Percentiles rank a stretch among this genome's conserved stretches.
Conservation (phyloP, 2,113 vertebrate genomes). For the Apeltes quadracus region DNA sequence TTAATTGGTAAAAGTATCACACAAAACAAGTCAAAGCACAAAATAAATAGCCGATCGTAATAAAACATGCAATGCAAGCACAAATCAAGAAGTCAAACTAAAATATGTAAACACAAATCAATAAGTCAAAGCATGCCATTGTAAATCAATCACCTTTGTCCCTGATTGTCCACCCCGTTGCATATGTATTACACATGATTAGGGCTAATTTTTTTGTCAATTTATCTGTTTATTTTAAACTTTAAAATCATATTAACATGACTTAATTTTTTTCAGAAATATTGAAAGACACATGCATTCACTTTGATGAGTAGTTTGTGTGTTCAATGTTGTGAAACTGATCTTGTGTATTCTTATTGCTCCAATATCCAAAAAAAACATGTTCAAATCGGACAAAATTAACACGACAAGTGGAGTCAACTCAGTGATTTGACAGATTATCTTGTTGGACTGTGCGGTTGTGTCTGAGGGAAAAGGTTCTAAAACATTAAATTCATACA, state of each 20-base stretch:
- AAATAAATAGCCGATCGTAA: too few species aligned
- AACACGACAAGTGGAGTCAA: neutral
- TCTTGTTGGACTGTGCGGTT: neutral
- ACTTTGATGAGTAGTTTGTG: neutral
- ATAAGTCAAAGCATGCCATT: too few species aligned
- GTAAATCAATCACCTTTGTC: too few species aligned
- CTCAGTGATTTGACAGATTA: neutral
- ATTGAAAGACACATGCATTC: neutral
- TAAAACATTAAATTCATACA: neutral
- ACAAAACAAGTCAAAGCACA: too few species aligned
- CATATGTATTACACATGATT: slow-evolving; percentile 10
- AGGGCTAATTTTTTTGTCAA: neutral
- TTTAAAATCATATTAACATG: neutral
- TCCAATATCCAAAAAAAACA: neutral
- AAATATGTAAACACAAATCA: too few species aligned
- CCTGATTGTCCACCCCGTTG: too few species aligned
- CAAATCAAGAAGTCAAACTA: too few species aligned
- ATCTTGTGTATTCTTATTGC: neutral
- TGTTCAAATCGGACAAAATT: neutral
- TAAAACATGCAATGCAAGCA: too few species aligned
- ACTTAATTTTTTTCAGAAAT: neutral
- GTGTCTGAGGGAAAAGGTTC: neutral
- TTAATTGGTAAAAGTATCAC: too few species aligned
- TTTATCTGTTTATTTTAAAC: slow-evolving; percentile 7
- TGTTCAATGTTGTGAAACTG: neutral